Conservation (phyloP, 92 coral and sea anemone genomes). For the Porites cylindrica region DNA sequence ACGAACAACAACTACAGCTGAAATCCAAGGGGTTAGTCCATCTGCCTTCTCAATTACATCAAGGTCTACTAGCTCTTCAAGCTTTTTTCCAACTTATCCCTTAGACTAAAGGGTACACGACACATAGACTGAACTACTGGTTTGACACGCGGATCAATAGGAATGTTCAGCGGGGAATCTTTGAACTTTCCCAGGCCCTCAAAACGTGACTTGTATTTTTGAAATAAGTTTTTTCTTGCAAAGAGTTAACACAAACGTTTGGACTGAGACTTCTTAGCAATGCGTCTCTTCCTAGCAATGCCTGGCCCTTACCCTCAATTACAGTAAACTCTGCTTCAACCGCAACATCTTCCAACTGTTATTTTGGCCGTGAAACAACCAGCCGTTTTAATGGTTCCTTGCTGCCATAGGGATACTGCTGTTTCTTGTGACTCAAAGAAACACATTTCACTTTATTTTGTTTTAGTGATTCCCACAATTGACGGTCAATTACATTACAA, state of each 20-base stretch:
- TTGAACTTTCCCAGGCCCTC: slow-evolving; percentile 48
- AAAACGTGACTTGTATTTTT: slow-evolving; percentile 21
- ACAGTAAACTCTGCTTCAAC: slow-evolving; percentile 66
- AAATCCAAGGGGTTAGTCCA: slow-evolving; percentile 18
- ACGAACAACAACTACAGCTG: not conserved
- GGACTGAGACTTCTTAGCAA: not conserved
- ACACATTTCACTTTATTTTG: slow-evolving; percentile 48
- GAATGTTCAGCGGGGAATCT: slow-evolving; percentile 28
- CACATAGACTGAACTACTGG: slow-evolving; percentile 42
- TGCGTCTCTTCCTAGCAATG: slow-evolving; percentile 12
- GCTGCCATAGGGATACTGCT: slow-evolving; percentile 62
- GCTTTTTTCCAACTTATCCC: slow-evolving; percentile 32
- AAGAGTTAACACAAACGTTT: not conserved
- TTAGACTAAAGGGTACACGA: slow-evolving; percentile 35
- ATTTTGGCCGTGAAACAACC: slow-evolving; percentile 55
- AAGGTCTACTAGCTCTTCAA: not conserved
- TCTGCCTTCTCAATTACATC: slow-evolving; percentile 18
- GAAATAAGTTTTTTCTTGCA: not conserved
- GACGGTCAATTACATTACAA: slow-evolving; percentile 67
- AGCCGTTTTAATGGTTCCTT: slow-evolving; percentile 40
- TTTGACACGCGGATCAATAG: slow-evolving; percentile 5
- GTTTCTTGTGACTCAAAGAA: slow-evolving; percentile 38
- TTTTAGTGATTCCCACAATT: slow-evolving; percentile 60
- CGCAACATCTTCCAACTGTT: slow-evolving; percentile 13
- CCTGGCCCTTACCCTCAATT: slow-evolving; percentile 59